Evolutionary conservation across 2,113 vertebrate genomes (phyloP).

Genomic region (Leptobrachium leishanense): DNA sequence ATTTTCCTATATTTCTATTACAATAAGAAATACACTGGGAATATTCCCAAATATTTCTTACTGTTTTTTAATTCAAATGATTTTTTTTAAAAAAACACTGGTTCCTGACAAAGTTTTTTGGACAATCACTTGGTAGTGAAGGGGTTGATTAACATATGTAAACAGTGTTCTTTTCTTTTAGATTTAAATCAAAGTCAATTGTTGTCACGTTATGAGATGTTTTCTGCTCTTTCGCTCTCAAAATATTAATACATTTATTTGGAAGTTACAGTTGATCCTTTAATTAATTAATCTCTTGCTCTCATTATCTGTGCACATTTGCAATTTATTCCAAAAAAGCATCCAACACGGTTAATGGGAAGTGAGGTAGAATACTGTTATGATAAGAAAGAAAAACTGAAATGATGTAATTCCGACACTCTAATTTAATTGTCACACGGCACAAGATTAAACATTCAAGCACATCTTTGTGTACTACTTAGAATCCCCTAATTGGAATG

Average conservation of each 20-base stretch:
- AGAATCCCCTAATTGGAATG: conserved; percentile 27
- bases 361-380: conserved; percentile 15
- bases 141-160: too few relatives aligned
- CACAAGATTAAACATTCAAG: conserved; percentile 32
- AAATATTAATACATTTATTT: conserved; percentile 14
- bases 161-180: too few relatives aligned
- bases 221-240: background rate
- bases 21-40: too few relatives aligned
- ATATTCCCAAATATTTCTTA: too few relatives aligned
- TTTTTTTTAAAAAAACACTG: too few relatives aligned
- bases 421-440: conserved; percentile 39
- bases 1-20: too few relatives aligned
- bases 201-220: too few relatives aligned
- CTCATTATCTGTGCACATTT: conserved; percentile 27
- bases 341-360: conserved; percentile 14
- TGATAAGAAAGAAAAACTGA: background rate
- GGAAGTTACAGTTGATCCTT: conserved; percentile 13
- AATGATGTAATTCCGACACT: conserved; percentile 8
- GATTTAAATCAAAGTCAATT: too few relatives aligned
- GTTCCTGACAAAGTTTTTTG: too few relatives aligned
- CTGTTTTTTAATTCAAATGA: too few relatives aligned
- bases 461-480: conserved; percentile 35
- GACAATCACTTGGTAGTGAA: too few relatives aligned
- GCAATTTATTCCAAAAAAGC: conserved; percentile 18
- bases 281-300: conserved; percentile 34